Base-by-base conservation (phyloP, 2,797 vertebrate genomes). In the Centroberyx gerrardi region DNA sequence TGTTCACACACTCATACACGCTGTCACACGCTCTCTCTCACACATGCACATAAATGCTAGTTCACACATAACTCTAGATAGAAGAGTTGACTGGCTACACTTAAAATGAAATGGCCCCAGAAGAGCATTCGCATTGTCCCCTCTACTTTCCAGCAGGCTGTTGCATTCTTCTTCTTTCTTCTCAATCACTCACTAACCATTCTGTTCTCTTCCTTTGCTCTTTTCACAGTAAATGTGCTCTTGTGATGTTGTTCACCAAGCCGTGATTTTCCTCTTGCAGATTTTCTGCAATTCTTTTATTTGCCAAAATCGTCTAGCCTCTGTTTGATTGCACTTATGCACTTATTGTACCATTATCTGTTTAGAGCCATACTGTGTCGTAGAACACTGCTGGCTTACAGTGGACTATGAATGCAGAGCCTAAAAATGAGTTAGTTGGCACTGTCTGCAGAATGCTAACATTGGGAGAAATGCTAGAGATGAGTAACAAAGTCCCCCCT, bases 211-310 rank as follows among this genome's bases (percentile, higher is more conserved):
- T 71, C 12, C 17, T 62, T 74, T 56, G n/a, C 9, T 51, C n/a
- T 6, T 44, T 49, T 73, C 54, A 60, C 27, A 14, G 13, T 76
- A 68, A 0, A 40, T 29, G 28, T 58, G 14, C 62, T 49, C 52
- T 56, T 42, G 62, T 15, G 3, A 48, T 67, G 33, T 64, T 28
- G 31, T 78, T 84, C 79, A 76, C 15, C 63, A 75, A 81, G 65
- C 84, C 85, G 66, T 85, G 74, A 80, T 82, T 83, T 87, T 69
- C 71, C 54, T 69, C 74, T 84, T 93, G 91, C 92, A 92, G 92
- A 75, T 86, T 83, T 90, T 76, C 91, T 90, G 90, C 88, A 94
- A 56, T 68, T 74, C 56, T 89, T 89, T 88, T 55, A 72, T 90
- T 91, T 86, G 69, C 74, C 78, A 88, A 80, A 82, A 68, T 42